Evolutionary conservation across 2,797 vertebrate genomes (phyloP).

Genomic region (Knipowitschia caucasica): DNA sequence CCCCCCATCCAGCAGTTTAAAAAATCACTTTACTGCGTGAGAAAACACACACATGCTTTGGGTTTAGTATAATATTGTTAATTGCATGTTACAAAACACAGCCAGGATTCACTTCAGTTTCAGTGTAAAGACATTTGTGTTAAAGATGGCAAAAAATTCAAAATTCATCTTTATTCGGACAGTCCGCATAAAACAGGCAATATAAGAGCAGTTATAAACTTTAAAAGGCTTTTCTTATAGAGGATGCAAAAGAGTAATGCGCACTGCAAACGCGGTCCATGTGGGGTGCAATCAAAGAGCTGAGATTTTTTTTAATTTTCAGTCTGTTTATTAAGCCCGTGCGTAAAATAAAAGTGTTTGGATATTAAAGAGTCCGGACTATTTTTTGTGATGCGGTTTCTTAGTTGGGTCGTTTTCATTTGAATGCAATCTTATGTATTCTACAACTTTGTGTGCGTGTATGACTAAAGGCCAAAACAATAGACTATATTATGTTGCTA

Average conservation of each 20-base stretch:
- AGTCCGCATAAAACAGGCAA: constrained; percentile 82
- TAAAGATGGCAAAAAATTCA: constrained; percentile 69
- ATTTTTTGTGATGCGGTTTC: too few relatives aligned
- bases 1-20: neutral
- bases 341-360: too few relatives aligned
- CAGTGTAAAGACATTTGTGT: constrained; percentile 53
- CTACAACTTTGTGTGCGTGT: too few relatives aligned
- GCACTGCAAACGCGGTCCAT: neutral
- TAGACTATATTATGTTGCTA: too few relatives aligned
- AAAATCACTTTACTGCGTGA: neutral
- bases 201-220: constrained; percentile 80
- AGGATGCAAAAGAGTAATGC: constrained; percentile 75
- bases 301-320: neutral
- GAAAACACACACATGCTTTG: constrained; percentile 30
- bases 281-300: too few relatives aligned
- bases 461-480: too few relatives aligned
- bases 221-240: constrained; percentile 77
- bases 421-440: too few relatives aligned
- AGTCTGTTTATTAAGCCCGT: neutral
- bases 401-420: too few relatives aligned
- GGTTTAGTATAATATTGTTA: constrained; percentile 22
- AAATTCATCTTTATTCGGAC: constrained; percentile 78
- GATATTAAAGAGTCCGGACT: too few relatives aligned
- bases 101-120: constrained; percentile 32
- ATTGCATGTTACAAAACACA: constrained; percentile 31